Evolutionary conservation across 2,888 invertebrate genomes (phyloP), one percentile per base, ranked within the genome.

Genomic region (Drosophila eohydei): DNA sequence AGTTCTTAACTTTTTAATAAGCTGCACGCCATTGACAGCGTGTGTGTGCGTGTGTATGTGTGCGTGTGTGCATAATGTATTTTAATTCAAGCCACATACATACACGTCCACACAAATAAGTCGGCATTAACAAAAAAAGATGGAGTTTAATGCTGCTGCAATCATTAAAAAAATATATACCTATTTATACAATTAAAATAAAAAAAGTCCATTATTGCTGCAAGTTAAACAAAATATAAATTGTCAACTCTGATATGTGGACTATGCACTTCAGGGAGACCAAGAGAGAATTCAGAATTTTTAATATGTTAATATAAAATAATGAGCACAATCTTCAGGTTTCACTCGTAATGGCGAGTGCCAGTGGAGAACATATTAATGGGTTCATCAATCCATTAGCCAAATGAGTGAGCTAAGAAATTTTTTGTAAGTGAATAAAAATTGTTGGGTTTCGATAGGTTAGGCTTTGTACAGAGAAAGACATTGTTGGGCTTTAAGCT

Each of bases 1-100:
- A 72, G 78, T 88, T 80, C 86, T 88, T 85, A 81, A 89, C 85
- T 79, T 89, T 78, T 84, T 81, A 83, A 87, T 86, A 80, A 74
- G 56, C 77, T 55, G 44, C 63, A 60, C 57, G 58, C 14, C 40
- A 44, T 56, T 55, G 60, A 38, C 34, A 60, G 51, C 48, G 63
- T 71, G 11, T 50, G 21, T 16, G 48, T 28, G 58, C 34, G 30
- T 9, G 16, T 73, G 12, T 58, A 16, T 58, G 56, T 50, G 61
- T 72, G 64, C 72, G n/a, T 54, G 50, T 46, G 46, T 55, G 38
- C 61, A 69, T 64, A 61, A 69, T 65, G 64, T 61, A 58, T 52
- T 64, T 76, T 69, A 69, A 76, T 63, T 57, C 55, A 40, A 2
- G n/a, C n/a, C n/a, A 48, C 30, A 48, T 5, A 30, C 9, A n/a